Conservation (phyloP, 2,113 vertebrate species). For the Paratilapia polleni region DNA sequence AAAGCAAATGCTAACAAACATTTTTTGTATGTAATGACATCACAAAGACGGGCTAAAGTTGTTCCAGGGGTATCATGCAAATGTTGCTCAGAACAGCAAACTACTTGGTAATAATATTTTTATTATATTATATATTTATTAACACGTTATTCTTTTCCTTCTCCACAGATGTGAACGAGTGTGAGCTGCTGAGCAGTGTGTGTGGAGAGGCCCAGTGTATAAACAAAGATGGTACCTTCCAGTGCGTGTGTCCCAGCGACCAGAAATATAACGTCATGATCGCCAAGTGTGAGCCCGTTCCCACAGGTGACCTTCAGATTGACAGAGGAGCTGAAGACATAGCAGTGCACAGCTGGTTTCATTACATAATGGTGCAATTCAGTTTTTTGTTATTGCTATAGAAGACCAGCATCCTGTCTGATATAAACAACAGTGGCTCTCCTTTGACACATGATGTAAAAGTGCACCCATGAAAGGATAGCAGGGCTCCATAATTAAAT, state of each 20-base stretch:
- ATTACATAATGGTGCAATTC: no score
- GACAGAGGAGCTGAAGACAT: neutral
- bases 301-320: constrained; percentile 80
- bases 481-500: neutral
- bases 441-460: neutral
- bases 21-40: no score
- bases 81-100: no score
- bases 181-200: constrained; percentile 90
- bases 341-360: neutral
- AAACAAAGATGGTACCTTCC: constrained; percentile 91
- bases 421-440: neutral
- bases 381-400: neutral
- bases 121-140: no score
- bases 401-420: neutral
- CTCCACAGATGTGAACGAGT: constrained; percentile 93
- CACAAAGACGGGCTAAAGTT: no score
- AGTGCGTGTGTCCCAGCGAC: constrained; percentile 87
- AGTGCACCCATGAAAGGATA: neutral
- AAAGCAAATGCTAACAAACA: no score
- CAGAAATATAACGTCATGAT: constrained; percentile 92
- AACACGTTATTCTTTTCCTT: neutral
- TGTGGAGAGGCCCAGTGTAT: constrained; percentile 94
- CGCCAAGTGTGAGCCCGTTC: constrained; percentile 85
- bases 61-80: no score
- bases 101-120: no score